phyloP scores from a whole-genome alignment of 2,888 invertebrate genomes.

The Nomada hirtipes region DNA sequence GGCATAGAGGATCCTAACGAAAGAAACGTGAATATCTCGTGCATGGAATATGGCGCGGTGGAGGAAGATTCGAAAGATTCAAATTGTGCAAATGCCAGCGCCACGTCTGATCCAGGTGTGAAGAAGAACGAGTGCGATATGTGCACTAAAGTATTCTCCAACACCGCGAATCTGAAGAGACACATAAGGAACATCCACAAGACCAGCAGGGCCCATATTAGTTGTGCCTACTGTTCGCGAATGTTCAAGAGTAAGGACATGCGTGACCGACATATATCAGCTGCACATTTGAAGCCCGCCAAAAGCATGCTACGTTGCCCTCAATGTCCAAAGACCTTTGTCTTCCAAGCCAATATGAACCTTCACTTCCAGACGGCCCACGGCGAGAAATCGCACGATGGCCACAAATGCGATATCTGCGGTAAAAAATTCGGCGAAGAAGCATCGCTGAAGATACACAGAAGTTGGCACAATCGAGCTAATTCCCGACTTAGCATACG shows the following conservation, averaged over 20 bases:
- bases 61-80: slow-evolving; percentile 49
- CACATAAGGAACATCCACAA: slow-evolving; percentile 78
- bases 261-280: slow-evolving; percentile 87
- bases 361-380: slow-evolving; percentile 77
- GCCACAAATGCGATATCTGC: slow-evolving; percentile 88
- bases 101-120: slow-evolving; percentile 70
- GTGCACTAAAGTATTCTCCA: slow-evolving; percentile 87
- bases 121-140: slow-evolving; percentile 85
- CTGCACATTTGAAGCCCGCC: slow-evolving; percentile 84
- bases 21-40: slow-evolving; percentile 72
- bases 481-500: slow-evolving; percentile 79
- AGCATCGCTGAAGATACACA: slow-evolving; percentile 87
- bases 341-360: slow-evolving; percentile 72
- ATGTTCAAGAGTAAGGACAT: slow-evolving; percentile 87
- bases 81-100: slow-evolving; percentile 51
- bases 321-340: slow-evolving; percentile 60
- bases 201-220: slow-evolving; percentile 83
- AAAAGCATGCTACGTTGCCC: slow-evolving; percentile 71
- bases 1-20: slow-evolving; percentile 75
- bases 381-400: slow-evolving; percentile 11
- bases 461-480: slow-evolving; percentile 86
- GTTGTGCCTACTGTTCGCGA: slow-evolving; percentile 87
- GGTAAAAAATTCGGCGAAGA: slow-evolving; percentile 88
- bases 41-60: slow-evolving; percentile 66
- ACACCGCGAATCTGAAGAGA: slow-evolving; percentile 77